Conservation (phyloP, 2,888 invertebrate species). For the Agonopterix arenella region DNA sequence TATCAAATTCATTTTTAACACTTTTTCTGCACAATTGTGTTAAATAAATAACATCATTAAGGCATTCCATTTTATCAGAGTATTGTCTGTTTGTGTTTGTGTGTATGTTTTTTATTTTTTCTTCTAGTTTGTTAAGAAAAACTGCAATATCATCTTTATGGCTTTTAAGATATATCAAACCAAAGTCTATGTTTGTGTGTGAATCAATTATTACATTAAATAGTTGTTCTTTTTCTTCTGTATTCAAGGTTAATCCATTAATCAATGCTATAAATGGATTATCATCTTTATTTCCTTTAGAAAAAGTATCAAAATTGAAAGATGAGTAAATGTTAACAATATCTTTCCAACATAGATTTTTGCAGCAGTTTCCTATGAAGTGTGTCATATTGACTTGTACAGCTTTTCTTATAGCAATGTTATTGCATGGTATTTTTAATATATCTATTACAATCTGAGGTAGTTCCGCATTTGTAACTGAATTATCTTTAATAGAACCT, state of each 20-base stretch:
- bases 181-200: slow-evolving; percentile 32
- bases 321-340: slow-evolving; percentile 29
- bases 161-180: slow-evolving; percentile 34
- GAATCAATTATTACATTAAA: slow-evolving; percentile 26
- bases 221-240: slow-evolving; percentile 25
- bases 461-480: slow-evolving; percentile 13
- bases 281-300: slow-evolving; percentile 12
- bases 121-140: slow-evolving; percentile 29
- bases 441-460: slow-evolving; percentile 29
- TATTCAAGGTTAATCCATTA: slow-evolving; percentile 18
- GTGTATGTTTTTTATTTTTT: slow-evolving; percentile 33
- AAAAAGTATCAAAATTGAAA: slow-evolving; percentile 23
- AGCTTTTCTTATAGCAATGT: slow-evolving; percentile 48
- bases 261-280: slow-evolving; percentile 26
- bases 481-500: slow-evolving; percentile 19
- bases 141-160: slow-evolving; percentile 26
- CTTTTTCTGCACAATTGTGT: slow-evolving; percentile 32
- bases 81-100: slow-evolving; percentile 43
- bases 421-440: slow-evolving; percentile 52
- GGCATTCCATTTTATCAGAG: slow-evolving; percentile 39
- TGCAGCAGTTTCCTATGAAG: slow-evolving; percentile 40
- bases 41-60: slow-evolving; percentile 40
- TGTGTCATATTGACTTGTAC: slow-evolving; percentile 38
- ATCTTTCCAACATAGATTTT: slow-evolving; percentile 35
- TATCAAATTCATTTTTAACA: slow-evolving; percentile 12